Base-by-base conservation (phyloP, 2,113 vertebrate genomes). In the Ranitomeya variabilis region DNA sequence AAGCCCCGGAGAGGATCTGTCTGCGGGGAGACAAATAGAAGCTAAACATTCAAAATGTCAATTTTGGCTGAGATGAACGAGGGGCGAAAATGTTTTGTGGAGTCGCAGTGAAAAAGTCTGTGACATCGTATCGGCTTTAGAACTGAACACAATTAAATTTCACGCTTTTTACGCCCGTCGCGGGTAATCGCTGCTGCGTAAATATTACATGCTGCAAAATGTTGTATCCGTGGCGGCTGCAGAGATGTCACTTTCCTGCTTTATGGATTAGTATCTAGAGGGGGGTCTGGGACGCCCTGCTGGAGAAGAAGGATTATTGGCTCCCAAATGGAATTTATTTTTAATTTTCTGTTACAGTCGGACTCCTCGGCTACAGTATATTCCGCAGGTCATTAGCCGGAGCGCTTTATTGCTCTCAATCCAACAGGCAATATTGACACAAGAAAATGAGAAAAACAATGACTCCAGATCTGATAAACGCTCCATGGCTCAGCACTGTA, bases 391-490 rank as follows among this genome's bases (percentile, higher is more conserved):
- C 80, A 76, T 74, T 88, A 83, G 80, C 15, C 14, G 15, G 31
- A 77, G 15, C 45, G 67, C 37, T 62, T 88, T 76, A 83, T 88
- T 52, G 21, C 79, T 13, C 57, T 88, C 31, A 10, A 76, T 83
- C 80, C 45, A 37, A 76, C 31, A 71, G 52, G 19, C 55, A 62
- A 83, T 83, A 83, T 83, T 88, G 87, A 88, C 87, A 67, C 59
- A 83, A 66, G 55, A 31, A 45, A 88, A 83, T 88, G 87, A 54
- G 80, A 83, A 74, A 73, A 87, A 64, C 87, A 77, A 23, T 52
- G 55, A 73, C 23, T 73, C 62, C 11, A 82, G 23, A 71, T 71
- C 10, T 87, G 86, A 80, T 80, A 71, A 80, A 80, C 69, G 77
- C 66, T 59, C 64, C 21, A 7, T 67, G 21, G 16, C 52, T 54